These are phyloP conservation scores for Shargacucullia verbasci DNA, from an alignment of 2,888 invertebrate genomes.

Conservation along the genomic window DNA sequence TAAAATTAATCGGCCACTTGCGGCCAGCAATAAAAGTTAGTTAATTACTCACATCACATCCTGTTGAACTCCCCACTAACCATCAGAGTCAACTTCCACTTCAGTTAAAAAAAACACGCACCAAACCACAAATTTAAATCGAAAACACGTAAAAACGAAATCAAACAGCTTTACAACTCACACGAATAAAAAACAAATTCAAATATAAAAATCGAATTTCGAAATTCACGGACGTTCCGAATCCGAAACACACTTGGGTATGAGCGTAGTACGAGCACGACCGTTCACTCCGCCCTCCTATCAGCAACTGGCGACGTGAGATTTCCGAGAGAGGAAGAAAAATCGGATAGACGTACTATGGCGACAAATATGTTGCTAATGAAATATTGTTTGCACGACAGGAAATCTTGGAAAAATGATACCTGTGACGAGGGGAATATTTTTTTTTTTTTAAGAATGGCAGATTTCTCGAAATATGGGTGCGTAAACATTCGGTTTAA, in stretches of 20 bases:
- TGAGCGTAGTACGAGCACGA: constrained; percentile 42
- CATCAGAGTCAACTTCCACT: constrained; percentile 25
- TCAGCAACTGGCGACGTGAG: constrained; percentile 43
- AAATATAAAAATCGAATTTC: constrained; percentile 14
- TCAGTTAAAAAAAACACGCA: constrained; percentile 37
- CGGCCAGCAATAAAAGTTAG: constrained; percentile 37
- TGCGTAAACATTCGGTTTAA: constrained; percentile 12
- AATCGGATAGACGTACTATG: constrained; percentile 21
- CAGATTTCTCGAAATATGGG: neutral
- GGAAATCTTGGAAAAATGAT: constrained; percentile 44
- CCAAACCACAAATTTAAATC: constrained; percentile 33
- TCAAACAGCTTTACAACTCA: constrained; percentile 8
- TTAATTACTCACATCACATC: constrained; percentile 56
- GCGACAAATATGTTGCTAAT: constrained; percentile 54
- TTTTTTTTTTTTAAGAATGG: constrained; percentile 12
- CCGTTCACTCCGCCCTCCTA: constrained; percentile 40
- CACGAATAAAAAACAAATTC: constrained; percentile 17
- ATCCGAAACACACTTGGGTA: constrained; percentile 29
- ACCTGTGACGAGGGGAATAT: constrained; percentile 20
- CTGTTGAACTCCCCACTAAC: constrained; percentile 24
- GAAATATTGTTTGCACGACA: constrained; percentile 60
- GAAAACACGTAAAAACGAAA: constrained; percentile 32
- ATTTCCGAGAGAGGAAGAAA: constrained; percentile 47
- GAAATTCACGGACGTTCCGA: constrained; percentile 34
- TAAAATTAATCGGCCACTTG: constrained; percentile 25